These are phyloP conservation scores for Clupea harengus DNA, from an alignment of 2,113 vertebrate species.

Conservation along the genomic window DNA sequence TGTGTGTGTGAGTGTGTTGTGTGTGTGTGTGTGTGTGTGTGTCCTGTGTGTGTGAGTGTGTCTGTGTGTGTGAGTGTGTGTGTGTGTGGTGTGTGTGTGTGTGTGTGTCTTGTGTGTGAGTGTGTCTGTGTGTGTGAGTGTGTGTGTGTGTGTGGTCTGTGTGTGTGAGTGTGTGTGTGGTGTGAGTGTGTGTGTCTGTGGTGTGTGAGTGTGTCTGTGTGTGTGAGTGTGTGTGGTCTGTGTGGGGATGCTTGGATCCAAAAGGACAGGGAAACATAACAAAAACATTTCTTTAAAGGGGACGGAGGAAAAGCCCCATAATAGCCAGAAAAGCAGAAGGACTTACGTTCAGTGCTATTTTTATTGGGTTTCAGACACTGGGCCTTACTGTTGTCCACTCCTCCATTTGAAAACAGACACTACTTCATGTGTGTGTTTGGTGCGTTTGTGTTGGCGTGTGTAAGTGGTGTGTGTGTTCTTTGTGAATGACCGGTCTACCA, in stretches of 20 bases:
- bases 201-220: too few relatives aligned
- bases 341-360: constrained; percentile 52
- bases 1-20: too few relatives aligned
- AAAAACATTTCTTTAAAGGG: neutral
- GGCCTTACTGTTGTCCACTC: constrained; percentile 37
- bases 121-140: neutral
- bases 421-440: neutral
- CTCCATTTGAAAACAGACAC: neutral
- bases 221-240: too few relatives aligned
- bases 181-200: too few relatives aligned
- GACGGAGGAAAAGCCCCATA: neutral
- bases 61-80: neutral
- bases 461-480: too few relatives aligned
- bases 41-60: too few relatives aligned
- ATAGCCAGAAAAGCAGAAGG: constrained; percentile 42
- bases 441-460: neutral
- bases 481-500: too few relatives aligned
- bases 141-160: too few relatives aligned
- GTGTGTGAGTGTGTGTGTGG: too few relatives aligned
- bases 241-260: constrained; percentile 25
- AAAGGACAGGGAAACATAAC: neutral
- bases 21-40: too few relatives aligned
- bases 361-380: constrained; percentile 47
- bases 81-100: constrained; percentile 9
- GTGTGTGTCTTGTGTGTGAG: neutral